Evolutionary conservation across 2,888 invertebrate genomes (phyloP).

Genomic region (Antitype chi): DNA sequence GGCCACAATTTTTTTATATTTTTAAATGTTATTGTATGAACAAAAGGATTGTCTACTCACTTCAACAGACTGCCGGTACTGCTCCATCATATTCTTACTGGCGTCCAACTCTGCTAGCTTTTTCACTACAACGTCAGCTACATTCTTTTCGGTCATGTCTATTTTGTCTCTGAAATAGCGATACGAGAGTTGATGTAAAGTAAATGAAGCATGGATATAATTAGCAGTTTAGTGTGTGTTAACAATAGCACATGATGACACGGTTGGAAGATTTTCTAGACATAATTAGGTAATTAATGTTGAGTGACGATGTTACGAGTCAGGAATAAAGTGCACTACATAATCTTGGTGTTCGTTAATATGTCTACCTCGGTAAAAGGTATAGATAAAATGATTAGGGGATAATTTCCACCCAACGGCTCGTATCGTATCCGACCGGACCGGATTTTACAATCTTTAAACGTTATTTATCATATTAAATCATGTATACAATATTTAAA

Average conservation of each 20-base stretch:
- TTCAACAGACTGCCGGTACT: slow-evolving; percentile 86
- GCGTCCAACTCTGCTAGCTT: slow-evolving; percentile 87
- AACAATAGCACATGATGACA: not conserved
- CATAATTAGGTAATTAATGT: slow-evolving; percentile 1
- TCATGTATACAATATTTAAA: too few species aligned
- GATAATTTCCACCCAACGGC: too few species aligned
- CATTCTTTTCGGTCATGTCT: slow-evolving; percentile 86
- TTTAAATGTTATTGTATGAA: too few species aligned
- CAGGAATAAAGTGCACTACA: not conserved
- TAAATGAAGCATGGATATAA: slow-evolving; percentile 5
- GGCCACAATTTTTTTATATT: too few species aligned
- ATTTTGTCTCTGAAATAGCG: slow-evolving; percentile 84
- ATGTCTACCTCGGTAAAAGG: not conserved
- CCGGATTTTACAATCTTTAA: too few species aligned
- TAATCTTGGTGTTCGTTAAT: not conserved
- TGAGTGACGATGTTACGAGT: not conserved
- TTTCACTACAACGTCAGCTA: slow-evolving; percentile 86
- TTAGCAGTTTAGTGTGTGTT: not conserved
- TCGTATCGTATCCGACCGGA: too few species aligned
- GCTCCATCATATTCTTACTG: slow-evolving; percentile 85
- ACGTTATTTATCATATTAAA: too few species aligned
- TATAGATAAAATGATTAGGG: not conserved
- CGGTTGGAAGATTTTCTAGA: not conserved
- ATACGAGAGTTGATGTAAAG: slow-evolving; percentile 27
- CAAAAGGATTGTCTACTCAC: slow-evolving; percentile 74